phyloP scores from a whole-genome alignment of 2,888 invertebrate genomes.

The Habrosyne pyritoides region DNA sequence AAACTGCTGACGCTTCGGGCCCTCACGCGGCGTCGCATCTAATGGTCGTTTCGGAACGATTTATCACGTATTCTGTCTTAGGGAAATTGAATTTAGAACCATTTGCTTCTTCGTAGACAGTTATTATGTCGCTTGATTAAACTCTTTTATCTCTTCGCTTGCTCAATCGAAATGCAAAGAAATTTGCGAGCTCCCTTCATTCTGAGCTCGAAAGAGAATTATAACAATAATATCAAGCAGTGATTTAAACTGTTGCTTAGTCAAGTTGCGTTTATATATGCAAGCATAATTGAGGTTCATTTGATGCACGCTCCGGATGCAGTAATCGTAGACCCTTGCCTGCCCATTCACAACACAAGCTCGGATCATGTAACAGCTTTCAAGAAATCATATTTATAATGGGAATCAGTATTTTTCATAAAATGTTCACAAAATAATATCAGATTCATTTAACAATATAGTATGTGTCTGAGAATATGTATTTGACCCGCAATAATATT shows the following conservation, averaged over 20 bases:
- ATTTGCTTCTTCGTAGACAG: slow-evolving; percentile 57
- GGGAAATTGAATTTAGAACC: slow-evolving; percentile 73
- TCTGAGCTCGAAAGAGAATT: background rate
- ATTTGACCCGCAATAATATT: background rate
- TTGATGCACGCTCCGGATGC: slow-evolving; percentile 53
- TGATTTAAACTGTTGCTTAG: background rate
- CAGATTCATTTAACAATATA: background rate
- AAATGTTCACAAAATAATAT: background rate
- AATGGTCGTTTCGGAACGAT: slow-evolving; percentile 76
- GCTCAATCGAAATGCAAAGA: slow-evolving; percentile 11
- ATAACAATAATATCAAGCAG: background rate
- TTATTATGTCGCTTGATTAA: slow-evolving; percentile 66
- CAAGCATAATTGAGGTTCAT: slow-evolving; percentile 35
- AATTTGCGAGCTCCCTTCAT: background rate
- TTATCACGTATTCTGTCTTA: slow-evolving; percentile 76
- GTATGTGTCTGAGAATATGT: too few species aligned
- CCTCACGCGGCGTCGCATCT: slow-evolving; percentile 73
- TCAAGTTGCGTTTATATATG: slow-evolving; percentile 27
- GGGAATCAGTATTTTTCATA: slow-evolving; percentile 11
- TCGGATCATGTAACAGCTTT: slow-evolving; percentile 40
- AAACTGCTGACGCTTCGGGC: slow-evolving; percentile 67
- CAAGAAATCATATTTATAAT: slow-evolving; percentile 33
- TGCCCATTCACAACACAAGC: slow-evolving; percentile 45
- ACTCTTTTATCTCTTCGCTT: slow-evolving; percentile 52
- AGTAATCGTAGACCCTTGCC: slow-evolving; percentile 50